A percentile compares a stretch with the other conserved stretches of the same genome.
These are phyloP conservation scores for Horisme vitalbata DNA, from an alignment of 2,888 invertebrate genomes.

Conservation along the genomic window DNA sequence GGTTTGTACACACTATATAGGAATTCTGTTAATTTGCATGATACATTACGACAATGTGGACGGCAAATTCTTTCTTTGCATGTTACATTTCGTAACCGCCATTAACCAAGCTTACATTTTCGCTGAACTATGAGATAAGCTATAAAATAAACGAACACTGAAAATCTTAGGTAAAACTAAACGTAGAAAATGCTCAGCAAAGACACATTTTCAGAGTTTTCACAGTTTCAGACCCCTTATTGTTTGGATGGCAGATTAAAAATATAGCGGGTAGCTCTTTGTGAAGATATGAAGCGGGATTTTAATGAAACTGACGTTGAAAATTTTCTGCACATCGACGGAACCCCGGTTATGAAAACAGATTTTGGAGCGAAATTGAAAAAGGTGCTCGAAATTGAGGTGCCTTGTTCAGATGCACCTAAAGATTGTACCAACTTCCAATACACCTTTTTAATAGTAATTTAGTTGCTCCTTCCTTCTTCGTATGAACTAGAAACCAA, in stretches of 20 bases:
- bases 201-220: slow-evolving; percentile 17
- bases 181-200: background rate
- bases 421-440: too few species aligned
- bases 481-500: too few species aligned
- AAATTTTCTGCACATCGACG: slow-evolving; percentile 44
- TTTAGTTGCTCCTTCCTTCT: too few species aligned
- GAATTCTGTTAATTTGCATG: too few species aligned
- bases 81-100: too few species aligned
- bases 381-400: background rate
- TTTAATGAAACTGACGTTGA: slow-evolving; percentile 55
- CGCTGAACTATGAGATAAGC: too few species aligned
- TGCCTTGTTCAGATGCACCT: background rate
- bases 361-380: slow-evolving; percentile 1
- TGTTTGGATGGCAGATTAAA: slow-evolving; percentile 59
- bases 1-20: too few species aligned
- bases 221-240: slow-evolving; percentile 24
- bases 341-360: slow-evolving; percentile 29
- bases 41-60: too few species aligned
- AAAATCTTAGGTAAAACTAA: background rate
- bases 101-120: too few species aligned
- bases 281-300: slow-evolving; percentile 45
- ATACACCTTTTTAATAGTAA: too few species aligned
- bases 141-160: too few species aligned
- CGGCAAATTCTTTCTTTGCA: too few species aligned
- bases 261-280: slow-evolving; percentile 54